These are phyloP conservation scores for Grantiella picta DNA, from an alignment of 2,113 vertebrate species.

Conservation along the genomic window DNA sequence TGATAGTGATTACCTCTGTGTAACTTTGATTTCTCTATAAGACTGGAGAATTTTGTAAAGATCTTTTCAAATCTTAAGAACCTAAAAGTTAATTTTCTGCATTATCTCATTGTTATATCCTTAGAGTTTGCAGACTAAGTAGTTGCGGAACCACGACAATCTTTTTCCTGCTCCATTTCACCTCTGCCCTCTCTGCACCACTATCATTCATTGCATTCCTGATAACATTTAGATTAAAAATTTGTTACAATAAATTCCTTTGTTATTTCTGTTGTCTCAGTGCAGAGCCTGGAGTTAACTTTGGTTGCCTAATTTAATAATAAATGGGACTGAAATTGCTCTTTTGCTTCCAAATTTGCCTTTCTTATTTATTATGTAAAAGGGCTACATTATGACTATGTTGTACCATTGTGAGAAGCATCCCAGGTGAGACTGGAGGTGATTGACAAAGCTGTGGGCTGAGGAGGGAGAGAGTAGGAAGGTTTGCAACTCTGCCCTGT, in stretches of 20 bases:
- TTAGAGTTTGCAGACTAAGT: not conserved
- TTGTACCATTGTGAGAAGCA: not conserved
- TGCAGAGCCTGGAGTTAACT: not conserved
- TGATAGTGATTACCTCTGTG: not conserved
- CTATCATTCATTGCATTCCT: not conserved
- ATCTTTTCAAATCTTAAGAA: not conserved
- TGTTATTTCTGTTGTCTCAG: not conserved
- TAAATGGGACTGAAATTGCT: not conserved
- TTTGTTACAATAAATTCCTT: not conserved
- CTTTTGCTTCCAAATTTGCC: not conserved
- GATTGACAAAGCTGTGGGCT: not conserved
- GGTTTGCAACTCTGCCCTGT: not conserved
- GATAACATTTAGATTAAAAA: not conserved
- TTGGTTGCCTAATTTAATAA: not conserved
- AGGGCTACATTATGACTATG: not conserved
- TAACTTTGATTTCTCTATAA: not conserved
- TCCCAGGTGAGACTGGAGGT: not conserved
- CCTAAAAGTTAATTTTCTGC: not conserved
- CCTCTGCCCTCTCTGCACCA: not conserved
- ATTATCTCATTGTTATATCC: not conserved
- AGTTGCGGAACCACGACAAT: not conserved
- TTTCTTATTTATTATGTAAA: not conserved
- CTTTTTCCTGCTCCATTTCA: not conserved
- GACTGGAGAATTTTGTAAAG: not conserved
- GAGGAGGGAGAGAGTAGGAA: not conserved